Percentiles rank a stretch among this genome's conserved stretches.
Evolutionary conservation across 1,140 invertebrate genomes (phyloP).

Genomic region (Drosophila lacteicornis): DNA sequence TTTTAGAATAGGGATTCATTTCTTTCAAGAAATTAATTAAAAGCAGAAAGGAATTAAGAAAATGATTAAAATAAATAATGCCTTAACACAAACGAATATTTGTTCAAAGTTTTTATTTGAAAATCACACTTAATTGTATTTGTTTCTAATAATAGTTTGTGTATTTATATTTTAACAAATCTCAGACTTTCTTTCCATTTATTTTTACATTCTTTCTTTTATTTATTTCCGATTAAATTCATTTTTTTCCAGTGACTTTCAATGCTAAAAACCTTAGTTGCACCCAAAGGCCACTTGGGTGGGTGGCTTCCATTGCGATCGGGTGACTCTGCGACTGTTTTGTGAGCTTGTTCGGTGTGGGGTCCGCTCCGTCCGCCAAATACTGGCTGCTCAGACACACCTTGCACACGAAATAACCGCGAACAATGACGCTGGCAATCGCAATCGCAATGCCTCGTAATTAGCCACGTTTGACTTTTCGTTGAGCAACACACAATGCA

Average conservation of each 20-base stretch:
- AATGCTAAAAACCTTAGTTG: constrained; percentile 19
- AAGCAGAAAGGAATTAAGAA: too few relatives aligned
- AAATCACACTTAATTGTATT: too few relatives aligned
- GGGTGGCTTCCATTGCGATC: constrained; percentile 42
- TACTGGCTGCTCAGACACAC: constrained; percentile 55
- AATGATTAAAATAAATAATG: too few relatives aligned
- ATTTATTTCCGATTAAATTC: too few relatives aligned
- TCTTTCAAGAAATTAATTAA: too few relatives aligned
- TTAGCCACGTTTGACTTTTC: constrained; percentile 74
- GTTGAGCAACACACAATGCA: constrained; percentile 60
- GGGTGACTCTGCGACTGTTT: constrained; percentile 37
- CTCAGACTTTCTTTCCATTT: too few relatives aligned
- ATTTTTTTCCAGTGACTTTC: constrained; percentile 26
- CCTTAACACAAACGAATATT: too few relatives aligned
- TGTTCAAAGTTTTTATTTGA: too few relatives aligned
- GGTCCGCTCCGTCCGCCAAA: constrained; percentile 23
- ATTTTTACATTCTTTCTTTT: neutral
- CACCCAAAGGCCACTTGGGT: constrained; percentile 43
- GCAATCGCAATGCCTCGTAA: constrained; percentile 55
- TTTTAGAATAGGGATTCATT: too few relatives aligned
- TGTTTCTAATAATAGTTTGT: too few relatives aligned
- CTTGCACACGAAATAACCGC: constrained; percentile 63
- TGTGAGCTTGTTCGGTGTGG: constrained; percentile 19
- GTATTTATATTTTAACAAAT: too few relatives aligned
- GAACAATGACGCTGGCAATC: constrained; percentile 43